These are phyloP conservation scores for Lasioglossum lativentre DNA, from an alignment of 2,888 invertebrate genomes.

Conservation along the genomic window DNA sequence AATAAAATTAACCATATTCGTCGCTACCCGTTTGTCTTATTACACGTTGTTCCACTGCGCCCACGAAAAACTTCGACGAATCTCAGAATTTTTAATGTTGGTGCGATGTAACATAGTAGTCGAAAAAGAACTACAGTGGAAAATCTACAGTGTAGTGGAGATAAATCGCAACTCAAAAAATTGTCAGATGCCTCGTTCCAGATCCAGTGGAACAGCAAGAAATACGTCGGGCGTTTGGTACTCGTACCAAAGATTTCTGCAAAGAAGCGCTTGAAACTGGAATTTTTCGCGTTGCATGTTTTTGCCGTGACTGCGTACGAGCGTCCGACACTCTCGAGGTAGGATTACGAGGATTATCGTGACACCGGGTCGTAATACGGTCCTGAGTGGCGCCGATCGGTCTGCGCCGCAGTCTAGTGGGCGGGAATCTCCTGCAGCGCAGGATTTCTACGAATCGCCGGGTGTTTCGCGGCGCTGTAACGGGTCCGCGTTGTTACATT, in stretches of 20 bases:
- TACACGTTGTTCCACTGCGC: background rate
- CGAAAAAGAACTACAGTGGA: background rate
- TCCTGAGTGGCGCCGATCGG: conserved; percentile 72
- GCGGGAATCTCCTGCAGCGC: conserved; percentile 55
- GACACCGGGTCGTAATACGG: conserved; percentile 45
- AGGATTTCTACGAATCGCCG: conserved; percentile 42
- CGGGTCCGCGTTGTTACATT: background rate
- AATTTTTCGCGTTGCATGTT: background rate
- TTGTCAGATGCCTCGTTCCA: background rate
- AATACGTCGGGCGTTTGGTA: background rate
- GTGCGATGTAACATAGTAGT: background rate
- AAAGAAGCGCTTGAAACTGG: background rate
- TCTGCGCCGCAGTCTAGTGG: conserved; percentile 68
- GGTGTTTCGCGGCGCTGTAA: conserved; percentile 13
- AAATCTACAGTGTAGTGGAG: background rate
- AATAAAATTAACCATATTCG: background rate
- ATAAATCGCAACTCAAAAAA: no score
- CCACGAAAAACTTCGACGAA: background rate
- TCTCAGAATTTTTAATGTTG: background rate
- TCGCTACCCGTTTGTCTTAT: background rate
- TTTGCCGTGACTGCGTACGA: background rate
- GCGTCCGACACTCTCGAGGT: background rate
- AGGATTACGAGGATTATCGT: conserved; percentile 12
- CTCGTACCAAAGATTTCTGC: background rate
- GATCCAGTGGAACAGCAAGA: background rate